phyloP scores from a whole-genome alignment of 2,113 vertebrate genomes.

The Coregonus clupeaformis region DNA sequence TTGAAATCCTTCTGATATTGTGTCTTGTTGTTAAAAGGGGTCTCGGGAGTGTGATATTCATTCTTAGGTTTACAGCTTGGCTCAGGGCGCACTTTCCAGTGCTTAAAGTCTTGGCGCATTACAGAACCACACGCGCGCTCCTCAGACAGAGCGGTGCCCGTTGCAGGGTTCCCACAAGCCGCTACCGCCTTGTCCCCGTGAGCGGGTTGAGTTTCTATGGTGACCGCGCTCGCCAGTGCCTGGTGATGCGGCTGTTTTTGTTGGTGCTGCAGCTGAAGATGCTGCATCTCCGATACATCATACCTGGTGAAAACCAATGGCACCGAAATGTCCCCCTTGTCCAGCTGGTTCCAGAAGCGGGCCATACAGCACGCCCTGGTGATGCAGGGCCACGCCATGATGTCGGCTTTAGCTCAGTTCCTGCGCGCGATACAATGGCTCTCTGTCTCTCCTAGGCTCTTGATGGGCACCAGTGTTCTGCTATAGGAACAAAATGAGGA shows the following conservation, averaged over 20 bases:
- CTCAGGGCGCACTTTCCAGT: conserved; percentile 90
- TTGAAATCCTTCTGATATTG: conserved; percentile 98
- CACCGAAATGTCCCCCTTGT: conserved; percentile 95
- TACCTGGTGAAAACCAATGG: conserved; percentile 94
- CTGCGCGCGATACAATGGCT: not conserved
- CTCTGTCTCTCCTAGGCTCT: not conserved
- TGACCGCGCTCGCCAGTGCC: conserved; percentile 68
- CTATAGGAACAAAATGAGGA: not conserved
- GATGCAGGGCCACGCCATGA: conserved; percentile 98
- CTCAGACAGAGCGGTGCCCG: conserved; percentile 53
- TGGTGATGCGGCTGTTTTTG: conserved; percentile 36
- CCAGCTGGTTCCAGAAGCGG: conserved; percentile 96
- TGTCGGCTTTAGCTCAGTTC: conserved; percentile 25
- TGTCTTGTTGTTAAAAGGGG: conserved; percentile 88
- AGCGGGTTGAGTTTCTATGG: conserved; percentile 83
- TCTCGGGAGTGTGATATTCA: conserved; percentile 89
- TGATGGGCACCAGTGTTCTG: conserved; percentile 1
- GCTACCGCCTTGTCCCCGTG: conserved; percentile 67
- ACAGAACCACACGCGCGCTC: conserved; percentile 81
- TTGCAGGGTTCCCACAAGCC: conserved; percentile 62
- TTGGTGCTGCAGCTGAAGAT: conserved; percentile 69
- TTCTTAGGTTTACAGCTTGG: conserved; percentile 92
- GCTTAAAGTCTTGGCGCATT: conserved; percentile 92
- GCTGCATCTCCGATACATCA: conserved; percentile 86
- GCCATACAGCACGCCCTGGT: conserved; percentile 96